Evolutionary conservation across 2,113 vertebrate genomes (phyloP).

Genomic region (Herpailurus yagouaroundi): DNA sequence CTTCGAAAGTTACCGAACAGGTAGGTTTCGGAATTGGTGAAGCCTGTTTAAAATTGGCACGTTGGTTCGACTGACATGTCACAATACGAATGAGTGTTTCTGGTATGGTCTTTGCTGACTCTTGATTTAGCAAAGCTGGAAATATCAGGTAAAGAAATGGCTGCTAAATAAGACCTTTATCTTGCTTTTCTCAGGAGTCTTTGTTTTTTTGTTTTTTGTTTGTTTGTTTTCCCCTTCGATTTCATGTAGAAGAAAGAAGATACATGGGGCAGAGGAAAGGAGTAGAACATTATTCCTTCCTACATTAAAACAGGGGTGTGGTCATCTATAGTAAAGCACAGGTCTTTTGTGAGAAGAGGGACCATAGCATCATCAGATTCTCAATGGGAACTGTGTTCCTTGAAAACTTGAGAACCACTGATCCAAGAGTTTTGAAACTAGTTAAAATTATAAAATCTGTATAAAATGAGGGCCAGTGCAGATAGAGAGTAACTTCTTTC

Average conservation of each 20-base stretch:
- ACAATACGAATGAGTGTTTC: neutral
- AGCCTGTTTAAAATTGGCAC: neutral
- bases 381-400: neutral
- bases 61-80: neutral
- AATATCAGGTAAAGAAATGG: neutral
- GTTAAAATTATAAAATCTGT: neutral
- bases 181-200: neutral
- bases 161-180: neutral
- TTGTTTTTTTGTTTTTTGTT: neutral
- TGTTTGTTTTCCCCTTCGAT: neutral
- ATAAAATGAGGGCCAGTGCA: slow-evolving; percentile 10
- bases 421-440: neutral
- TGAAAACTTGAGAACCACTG: neutral
- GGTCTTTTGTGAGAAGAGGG: neutral
- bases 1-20: neutral
- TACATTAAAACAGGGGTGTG: neutral
- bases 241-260: neutral
- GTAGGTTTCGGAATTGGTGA: neutral
- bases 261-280: neutral
- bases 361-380: neutral
- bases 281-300: neutral
- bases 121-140: slow-evolving; percentile 7
- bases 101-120: neutral
- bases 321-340: slow-evolving; percentile 3
- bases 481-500: slow-evolving; percentile 6